A percentile compares a stretch with the other conserved stretches of the same genome.
These are phyloP conservation scores for Sclerodermus sp. DNA, from an alignment of 2,888 invertebrate genomes.

Conservation along the genomic window DNA sequence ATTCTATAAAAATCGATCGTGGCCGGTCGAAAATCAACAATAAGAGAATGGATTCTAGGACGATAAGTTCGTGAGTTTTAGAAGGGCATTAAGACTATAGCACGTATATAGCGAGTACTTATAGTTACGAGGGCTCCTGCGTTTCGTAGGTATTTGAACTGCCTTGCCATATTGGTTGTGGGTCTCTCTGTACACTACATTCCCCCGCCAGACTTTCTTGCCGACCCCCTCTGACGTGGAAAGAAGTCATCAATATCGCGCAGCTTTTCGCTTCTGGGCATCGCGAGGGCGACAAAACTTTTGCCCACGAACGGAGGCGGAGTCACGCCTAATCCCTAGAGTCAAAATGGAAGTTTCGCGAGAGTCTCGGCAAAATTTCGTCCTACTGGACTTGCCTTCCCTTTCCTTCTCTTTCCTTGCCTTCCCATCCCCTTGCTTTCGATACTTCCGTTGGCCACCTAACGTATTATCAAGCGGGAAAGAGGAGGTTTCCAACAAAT, in stretches of 20 bases:
- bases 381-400: slow-evolving; percentile 23
- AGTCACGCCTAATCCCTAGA: slow-evolving; percentile 58
- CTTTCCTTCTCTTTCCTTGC: slow-evolving; percentile 1
- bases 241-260: slow-evolving; percentile 56
- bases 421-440: neutral
- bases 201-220: neutral
- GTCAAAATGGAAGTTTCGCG: slow-evolving; percentile 59
- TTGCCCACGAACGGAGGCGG: slow-evolving; percentile 45
- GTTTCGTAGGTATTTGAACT: too few species aligned
- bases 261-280: slow-evolving; percentile 49
- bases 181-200: neutral
- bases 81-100: too few species aligned
- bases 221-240: slow-evolving; percentile 27
- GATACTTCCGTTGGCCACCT: slow-evolving; percentile 37
- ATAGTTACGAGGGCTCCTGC: too few species aligned
- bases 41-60: too few species aligned
- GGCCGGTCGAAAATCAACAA: too few species aligned
- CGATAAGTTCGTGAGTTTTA: too few species aligned
- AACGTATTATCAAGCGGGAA: slow-evolving; percentile 39
- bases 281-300: slow-evolving; percentile 35
- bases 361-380: slow-evolving; percentile 39
- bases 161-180: too few species aligned
- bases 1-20: too few species aligned
- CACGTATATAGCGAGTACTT: too few species aligned
- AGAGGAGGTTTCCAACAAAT: slow-evolving; percentile 43